Conservation (phyloP, 92 coral and sea anemone species). For the Actinostola sp. region DNA sequence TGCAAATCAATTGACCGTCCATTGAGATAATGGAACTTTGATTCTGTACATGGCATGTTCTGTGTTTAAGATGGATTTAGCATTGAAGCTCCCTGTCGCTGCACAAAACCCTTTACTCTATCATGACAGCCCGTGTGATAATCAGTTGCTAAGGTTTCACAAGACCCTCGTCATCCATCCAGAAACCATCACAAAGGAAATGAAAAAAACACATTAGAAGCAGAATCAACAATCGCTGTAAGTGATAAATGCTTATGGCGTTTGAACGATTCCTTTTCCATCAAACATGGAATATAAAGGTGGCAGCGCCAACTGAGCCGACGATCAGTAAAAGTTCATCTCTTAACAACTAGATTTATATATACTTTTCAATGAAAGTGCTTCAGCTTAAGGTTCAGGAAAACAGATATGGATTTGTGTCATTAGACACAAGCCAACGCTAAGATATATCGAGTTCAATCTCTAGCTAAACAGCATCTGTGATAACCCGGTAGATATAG, state of each 20-base stretch:
- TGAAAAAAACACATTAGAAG: slow-evolving; percentile 40
- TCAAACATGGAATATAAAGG: slow-evolving; percentile 6
- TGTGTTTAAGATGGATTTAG: slow-evolving; percentile 9
- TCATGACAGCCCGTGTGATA: neutral
- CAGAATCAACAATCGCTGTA: slow-evolving; percentile 38
- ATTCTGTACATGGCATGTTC: neutral
- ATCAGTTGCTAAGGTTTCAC: no score
- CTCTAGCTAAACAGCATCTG: slow-evolving; percentile 30
- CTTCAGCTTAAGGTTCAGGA: slow-evolving; percentile 2
- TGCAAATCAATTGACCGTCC: slow-evolving; percentile 8
- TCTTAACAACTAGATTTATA: no score
- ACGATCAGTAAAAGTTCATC: no score
- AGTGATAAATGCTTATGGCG: slow-evolving; percentile 49
- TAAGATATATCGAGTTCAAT: slow-evolving; percentile 25
- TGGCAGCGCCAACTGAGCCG: no score
- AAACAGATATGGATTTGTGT: slow-evolving; percentile 17
- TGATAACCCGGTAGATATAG: slow-evolving; percentile 26
- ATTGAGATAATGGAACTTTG: slow-evolving; percentile 15
- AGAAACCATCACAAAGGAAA: slow-evolving; percentile 9
- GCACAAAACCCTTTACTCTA: neutral
- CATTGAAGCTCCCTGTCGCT: neutral
- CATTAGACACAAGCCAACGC: slow-evolving; percentile 16
- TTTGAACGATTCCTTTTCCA: slow-evolving; percentile 29
- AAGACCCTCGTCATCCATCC: slow-evolving; percentile 1
- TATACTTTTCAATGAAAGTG: no score